Conservation (phyloP, 2,113 vertebrate species). For the Hippocampus mohnikei region DNA sequence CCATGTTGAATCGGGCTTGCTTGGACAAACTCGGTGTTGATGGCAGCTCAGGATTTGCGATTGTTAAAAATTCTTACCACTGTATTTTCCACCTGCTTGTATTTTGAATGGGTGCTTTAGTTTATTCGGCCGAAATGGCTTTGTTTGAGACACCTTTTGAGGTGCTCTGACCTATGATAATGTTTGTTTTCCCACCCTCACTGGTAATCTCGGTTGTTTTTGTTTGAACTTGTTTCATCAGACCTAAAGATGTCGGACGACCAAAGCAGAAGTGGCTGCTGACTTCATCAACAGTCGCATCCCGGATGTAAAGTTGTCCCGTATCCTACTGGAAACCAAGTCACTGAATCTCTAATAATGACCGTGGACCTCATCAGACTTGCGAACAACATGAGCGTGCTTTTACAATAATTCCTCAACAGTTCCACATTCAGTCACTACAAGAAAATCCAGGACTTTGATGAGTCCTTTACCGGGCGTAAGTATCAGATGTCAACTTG, state of each 20-base stretch:
- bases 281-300: constrained; percentile 89
- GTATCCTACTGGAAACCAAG: constrained; percentile 80
- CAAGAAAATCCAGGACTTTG: constrained; percentile 96
- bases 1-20: too few species aligned
- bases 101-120: too few species aligned
- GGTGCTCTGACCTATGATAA: too few species aligned
- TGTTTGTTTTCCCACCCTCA: too few species aligned
- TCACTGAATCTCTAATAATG: not conserved
- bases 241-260: constrained; percentile 89
- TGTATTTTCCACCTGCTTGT: too few species aligned
- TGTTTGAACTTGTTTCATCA: constrained; percentile 39
- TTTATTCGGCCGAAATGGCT: too few species aligned
- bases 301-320: constrained; percentile 86
- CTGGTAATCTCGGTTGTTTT: not conserved
- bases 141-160: too few species aligned
- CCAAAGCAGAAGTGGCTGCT: constrained; percentile 93
- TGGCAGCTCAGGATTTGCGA: too few species aligned
- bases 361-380: not conserved
- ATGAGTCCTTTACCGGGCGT: constrained; percentile 92
- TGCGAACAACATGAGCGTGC: not conserved
- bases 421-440: constrained; percentile 82
- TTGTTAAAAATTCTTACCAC: too few species aligned
- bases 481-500: constrained; percentile 54
- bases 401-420: constrained; percentile 44
- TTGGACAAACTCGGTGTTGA: too few species aligned